Evolutionary conservation across 2,888 invertebrate species (phyloP).

Genomic region (Lasioglossum figueresi): DNA sequence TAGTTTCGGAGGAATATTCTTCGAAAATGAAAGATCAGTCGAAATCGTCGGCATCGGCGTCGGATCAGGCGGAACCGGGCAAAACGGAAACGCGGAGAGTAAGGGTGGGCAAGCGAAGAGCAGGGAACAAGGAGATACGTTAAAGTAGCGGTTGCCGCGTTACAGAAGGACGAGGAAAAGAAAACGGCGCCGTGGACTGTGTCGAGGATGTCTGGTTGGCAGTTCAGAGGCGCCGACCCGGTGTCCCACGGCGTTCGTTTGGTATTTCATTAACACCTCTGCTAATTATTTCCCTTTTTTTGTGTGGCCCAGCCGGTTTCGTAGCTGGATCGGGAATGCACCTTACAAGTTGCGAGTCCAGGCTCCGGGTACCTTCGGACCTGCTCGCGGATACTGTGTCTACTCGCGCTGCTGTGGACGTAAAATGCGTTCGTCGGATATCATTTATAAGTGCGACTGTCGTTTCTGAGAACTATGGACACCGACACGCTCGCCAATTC

Average conservation of each 20-base stretch:
- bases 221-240: conserved; percentile 83
- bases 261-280: conserved; percentile 84
- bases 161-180: conserved; percentile 63
- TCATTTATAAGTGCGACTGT: conserved; percentile 44
- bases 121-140: conserved; percentile 60
- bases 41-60: neutral
- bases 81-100: conserved; percentile 35
- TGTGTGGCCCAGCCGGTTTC: conserved; percentile 64
- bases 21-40: conserved; percentile 3
- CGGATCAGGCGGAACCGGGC: neutral
- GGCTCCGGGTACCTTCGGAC: conserved; percentile 26
- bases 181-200: conserved; percentile 82
- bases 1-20: conserved; percentile 23
- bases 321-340: conserved; percentile 71
- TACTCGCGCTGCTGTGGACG: conserved; percentile 18
- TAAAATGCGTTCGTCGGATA: conserved; percentile 34
- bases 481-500: no score
- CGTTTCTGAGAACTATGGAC: neutral
- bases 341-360: conserved; percentile 67
- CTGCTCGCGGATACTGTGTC: conserved; percentile 36
- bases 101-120: conserved; percentile 14
- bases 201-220: conserved; percentile 82
- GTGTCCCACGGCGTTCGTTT: conserved; percentile 82
- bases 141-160: conserved; percentile 56
- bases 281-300: conserved; percentile 83